These are phyloP conservation scores for Cotesia typhae DNA, from an alignment of 1,140 invertebrate species.

Conservation along the genomic window DNA sequence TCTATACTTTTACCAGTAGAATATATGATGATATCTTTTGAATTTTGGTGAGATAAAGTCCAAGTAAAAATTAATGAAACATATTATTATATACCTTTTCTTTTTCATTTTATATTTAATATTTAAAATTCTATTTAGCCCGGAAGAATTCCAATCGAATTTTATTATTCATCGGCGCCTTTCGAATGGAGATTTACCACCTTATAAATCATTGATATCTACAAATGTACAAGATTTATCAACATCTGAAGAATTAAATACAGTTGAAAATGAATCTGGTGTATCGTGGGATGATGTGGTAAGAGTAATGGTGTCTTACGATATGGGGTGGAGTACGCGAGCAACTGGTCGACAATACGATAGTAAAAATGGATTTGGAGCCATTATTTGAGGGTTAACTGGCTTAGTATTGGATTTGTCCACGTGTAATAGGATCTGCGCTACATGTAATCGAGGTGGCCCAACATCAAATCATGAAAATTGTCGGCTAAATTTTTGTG, in stretches of 20 bases:
- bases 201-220: not conserved
- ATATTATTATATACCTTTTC: too few species aligned
- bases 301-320: conserved; percentile 19
- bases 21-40: not conserved
- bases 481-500: conserved; percentile 16
- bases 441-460: conserved; percentile 4
- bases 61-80: not conserved
- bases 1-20: not conserved
- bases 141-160: too few species aligned
- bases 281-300: not conserved
- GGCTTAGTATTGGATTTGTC: conserved; percentile 15
- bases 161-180: too few species aligned
- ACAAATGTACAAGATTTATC: not conserved
- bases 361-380: conserved; percentile 26
- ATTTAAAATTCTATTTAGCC: too few species aligned
- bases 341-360: conserved; percentile 11
- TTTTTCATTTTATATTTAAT: too few species aligned
- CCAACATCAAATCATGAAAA: not conserved
- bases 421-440: conserved; percentile 18
- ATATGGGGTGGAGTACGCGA: conserved; percentile 26
- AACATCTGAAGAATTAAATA: not conserved
- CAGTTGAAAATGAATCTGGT: not conserved
- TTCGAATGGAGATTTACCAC: too few species aligned
- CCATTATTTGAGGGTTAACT: not conserved
- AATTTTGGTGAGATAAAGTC: not conserved